Percentiles rank a stretch among this genome's conserved stretches.
Conservation (phyloP, 2,797 vertebrate species). For the Danio jaintianensis region DNA sequence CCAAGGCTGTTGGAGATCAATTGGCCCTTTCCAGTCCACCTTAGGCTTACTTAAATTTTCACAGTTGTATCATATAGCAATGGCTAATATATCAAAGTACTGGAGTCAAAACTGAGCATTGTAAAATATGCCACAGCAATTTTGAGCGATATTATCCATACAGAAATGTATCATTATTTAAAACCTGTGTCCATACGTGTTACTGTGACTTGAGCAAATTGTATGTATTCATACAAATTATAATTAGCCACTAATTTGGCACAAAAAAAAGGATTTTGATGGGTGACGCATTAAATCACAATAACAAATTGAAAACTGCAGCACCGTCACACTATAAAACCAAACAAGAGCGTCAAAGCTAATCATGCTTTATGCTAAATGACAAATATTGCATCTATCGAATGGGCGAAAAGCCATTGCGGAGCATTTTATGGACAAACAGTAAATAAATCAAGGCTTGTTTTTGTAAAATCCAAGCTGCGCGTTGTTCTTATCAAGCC, state of each 20-base stretch:
- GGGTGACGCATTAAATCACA: too few relatives aligned
- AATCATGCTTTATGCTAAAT: not conserved
- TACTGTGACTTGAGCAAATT: too few relatives aligned
- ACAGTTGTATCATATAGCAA: too few relatives aligned
- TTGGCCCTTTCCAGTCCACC: slow-evolving; percentile 31
- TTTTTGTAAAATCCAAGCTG: slow-evolving; percentile 25
- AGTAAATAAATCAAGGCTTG: slow-evolving; percentile 34
- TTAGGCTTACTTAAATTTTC: not conserved
- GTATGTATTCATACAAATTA: too few relatives aligned
- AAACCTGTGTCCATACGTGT: too few relatives aligned
- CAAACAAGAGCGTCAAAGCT: not conserved
- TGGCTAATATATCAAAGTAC: too few relatives aligned
- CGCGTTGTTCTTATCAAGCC: slow-evolving; percentile 32
- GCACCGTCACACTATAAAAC: slow-evolving; percentile 9
- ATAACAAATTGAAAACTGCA: slow-evolving; percentile 23
- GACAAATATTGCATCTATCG: slow-evolving; percentile 5
- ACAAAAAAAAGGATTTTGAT: too few relatives aligned
- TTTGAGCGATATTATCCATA: too few relatives aligned
- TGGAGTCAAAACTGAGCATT: too few relatives aligned
- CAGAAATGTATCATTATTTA: too few relatives aligned
- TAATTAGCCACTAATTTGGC: too few relatives aligned
- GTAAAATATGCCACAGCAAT: too few relatives aligned
- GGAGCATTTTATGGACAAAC: slow-evolving; percentile 17
- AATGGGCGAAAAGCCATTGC: not conserved
- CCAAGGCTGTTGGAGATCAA: slow-evolving; percentile 35